Conservation (phyloP, 2,113 vertebrate species). For the Nothoprocta pentlandii region DNA sequence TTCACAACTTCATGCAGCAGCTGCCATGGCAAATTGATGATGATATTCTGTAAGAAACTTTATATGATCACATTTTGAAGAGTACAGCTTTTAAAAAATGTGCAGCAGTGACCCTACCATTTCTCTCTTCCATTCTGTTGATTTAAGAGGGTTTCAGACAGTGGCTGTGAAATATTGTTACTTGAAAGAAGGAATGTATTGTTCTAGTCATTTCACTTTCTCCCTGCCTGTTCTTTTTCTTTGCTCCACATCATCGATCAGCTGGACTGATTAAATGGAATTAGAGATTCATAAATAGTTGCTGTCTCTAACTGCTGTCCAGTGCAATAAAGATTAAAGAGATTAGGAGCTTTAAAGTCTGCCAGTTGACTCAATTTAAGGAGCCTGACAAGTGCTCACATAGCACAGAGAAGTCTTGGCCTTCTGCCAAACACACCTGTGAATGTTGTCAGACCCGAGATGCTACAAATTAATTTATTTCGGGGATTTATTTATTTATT, state of each 20-base stretch:
- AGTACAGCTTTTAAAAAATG: neutral
- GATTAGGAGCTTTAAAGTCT: slow-evolving; percentile 51
- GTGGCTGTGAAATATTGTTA: neutral
- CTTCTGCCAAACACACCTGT: neutral
- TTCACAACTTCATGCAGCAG: neutral
- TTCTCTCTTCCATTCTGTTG: neutral
- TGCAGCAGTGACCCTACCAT: neutral
- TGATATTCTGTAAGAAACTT: neutral
- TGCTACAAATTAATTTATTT: neutral
- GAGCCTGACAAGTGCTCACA: neutral
- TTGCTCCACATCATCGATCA: slow-evolving; percentile 46
- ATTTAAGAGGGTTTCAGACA: neutral
- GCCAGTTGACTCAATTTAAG: neutral
- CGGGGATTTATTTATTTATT: neutral
- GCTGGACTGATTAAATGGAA: slow-evolving; percentile 73
- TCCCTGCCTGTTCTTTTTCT: slow-evolving; percentile 52
- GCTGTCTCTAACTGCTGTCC: slow-evolving; percentile 61
- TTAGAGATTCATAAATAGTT: slow-evolving; percentile 77
- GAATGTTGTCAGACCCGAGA: neutral
- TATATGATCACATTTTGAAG: neutral
- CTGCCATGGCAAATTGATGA: neutral
- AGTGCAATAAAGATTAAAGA: slow-evolving; percentile 65
- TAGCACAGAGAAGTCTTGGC: neutral
- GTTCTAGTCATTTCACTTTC: slow-evolving; percentile 15
- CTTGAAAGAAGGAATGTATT: neutral